Base-by-base conservation (phyloP, 1,140 invertebrate species). In the Bombus superbus region DNA sequence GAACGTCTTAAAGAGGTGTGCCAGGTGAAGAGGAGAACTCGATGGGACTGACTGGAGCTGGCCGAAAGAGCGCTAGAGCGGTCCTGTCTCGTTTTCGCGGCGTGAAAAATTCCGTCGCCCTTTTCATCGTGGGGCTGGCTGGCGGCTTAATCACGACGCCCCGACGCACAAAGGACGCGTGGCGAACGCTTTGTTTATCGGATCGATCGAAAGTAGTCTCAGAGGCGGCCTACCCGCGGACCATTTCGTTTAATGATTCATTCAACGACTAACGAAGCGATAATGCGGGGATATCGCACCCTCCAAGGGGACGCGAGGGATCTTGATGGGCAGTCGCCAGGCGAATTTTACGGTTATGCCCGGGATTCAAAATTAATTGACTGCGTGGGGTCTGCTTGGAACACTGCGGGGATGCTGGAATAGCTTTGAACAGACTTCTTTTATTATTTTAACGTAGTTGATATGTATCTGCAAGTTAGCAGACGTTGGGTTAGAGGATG, bases 101-200 rank as follows among this genome's bases (percentile, higher is more conserved):
- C 44, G 64, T 47, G 44, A 85, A 73, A 85, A 80, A 80, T 80
- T 72, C 53, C 76, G 76, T 32, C 25, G 53, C 66, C 74, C 62
- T 78, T 78, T 83, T 83, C 66, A 83, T 68, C n/a, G 22, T 9
- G 11, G 3, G 42, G 42, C 5, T 53, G 9, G 25, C 5, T 18
- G 28, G 59, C 32, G 22, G 59, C 68, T 86, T 73, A 86, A 57
- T 81, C 78, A 68, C 78, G 47, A 35, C 35, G 35, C 40, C 28
- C 38, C 8, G 5, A 47, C 28, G 42, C 64, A 86, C 86, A 86
- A 75, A 69, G 64, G 44, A 81, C 76, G 78, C 78, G 38, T 73
- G 59, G 47, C 72, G 66, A 82, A 74, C 72, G 82, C 82, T 68
- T 53, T 74, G 57, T 85, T 86, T 88, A 88, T 88, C 74, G 35